phyloP scores from a whole-genome alignment of 1,140 invertebrate genomes.

The Macrocentrus cingulum region DNA sequence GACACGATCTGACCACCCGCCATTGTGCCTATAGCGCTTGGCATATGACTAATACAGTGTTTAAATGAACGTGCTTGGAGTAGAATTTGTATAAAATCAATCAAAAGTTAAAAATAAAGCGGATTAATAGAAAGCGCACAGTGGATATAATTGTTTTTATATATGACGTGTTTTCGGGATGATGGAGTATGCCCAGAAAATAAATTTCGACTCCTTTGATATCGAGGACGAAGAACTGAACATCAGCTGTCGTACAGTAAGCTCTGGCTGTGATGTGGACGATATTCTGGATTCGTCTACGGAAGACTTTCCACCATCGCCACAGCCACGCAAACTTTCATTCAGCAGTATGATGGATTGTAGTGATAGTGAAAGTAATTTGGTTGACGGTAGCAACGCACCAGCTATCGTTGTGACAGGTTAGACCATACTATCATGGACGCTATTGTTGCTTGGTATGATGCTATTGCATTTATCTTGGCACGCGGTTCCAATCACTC shows the following conservation, averaged over 20 bases:
- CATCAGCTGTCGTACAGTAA: slow-evolving; percentile 47
- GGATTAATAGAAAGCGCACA: neutral
- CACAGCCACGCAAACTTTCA: slow-evolving; percentile 48
- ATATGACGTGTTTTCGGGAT: slow-evolving; percentile 34
- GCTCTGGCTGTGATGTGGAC: slow-evolving; percentile 49
- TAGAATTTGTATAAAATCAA: slow-evolving; percentile 14
- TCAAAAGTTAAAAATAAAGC: neutral
- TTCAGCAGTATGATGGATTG: slow-evolving; percentile 47
- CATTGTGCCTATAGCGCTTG: slow-evolving; percentile 47
- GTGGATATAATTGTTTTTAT: neutral
- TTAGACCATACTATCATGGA: slow-evolving; percentile 33
- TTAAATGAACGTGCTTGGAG: slow-evolving; percentile 36
- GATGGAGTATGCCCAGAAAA: slow-evolving; percentile 49
- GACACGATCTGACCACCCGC: slow-evolving; percentile 34
- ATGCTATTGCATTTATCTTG: slow-evolving; percentile 18
- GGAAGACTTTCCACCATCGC: slow-evolving; percentile 45
- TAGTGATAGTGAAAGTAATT: slow-evolving; percentile 45
- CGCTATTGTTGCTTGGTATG: slow-evolving; percentile 8
- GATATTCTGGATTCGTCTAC: slow-evolving; percentile 49
- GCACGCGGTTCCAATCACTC: neutral
- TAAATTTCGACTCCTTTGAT: slow-evolving; percentile 47
- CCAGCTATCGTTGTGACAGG: slow-evolving; percentile 40
- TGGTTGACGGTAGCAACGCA: slow-evolving; percentile 33
- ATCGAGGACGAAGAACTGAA: slow-evolving; percentile 51
- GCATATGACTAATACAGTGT: slow-evolving; percentile 28